Percentiles rank a stretch among this genome's conserved stretches.
phyloP scores from a whole-genome alignment of 2,888 invertebrate species.

The Heliconius ethilla region DNA sequence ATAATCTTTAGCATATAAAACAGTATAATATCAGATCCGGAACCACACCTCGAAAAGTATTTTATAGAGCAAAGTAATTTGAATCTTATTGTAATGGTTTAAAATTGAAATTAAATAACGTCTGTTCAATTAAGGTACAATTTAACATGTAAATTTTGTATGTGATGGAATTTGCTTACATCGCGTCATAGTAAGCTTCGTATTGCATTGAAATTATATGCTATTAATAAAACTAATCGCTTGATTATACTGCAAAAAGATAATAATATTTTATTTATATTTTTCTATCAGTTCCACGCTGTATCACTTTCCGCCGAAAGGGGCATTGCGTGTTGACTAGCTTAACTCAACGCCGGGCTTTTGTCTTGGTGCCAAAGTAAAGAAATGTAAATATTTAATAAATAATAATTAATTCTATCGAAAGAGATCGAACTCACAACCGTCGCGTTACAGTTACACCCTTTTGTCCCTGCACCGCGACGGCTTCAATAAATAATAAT shows the following conservation, averaged over 20 bases:
- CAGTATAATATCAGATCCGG: conserved; percentile 25
- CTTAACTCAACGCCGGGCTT: too few relatives aligned
- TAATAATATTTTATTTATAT: too few relatives aligned
- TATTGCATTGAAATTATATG: background rate
- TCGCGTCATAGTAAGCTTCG: background rate
- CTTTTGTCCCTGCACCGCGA: too few relatives aligned
- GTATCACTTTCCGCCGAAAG: too few relatives aligned
- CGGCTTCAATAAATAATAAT: too few relatives aligned
- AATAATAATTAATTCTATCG: too few relatives aligned
- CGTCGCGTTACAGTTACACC: too few relatives aligned
- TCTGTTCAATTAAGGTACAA: background rate
- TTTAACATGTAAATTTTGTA: conserved; percentile 29
- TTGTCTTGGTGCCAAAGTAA: too few relatives aligned
- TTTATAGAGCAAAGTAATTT: conserved; percentile 22
- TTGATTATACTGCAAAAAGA: background rate
- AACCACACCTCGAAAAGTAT: conserved; percentile 27
- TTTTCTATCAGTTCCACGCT: too few relatives aligned
- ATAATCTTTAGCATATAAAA: conserved; percentile 34
- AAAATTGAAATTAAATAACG: conserved; percentile 5
- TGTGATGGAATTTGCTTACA: conserved; percentile 35
- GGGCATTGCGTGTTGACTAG: too few relatives aligned
- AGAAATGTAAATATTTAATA: too few relatives aligned
- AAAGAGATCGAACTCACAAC: too few relatives aligned
- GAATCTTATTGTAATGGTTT: conserved; percentile 1
- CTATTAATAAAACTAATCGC: background rate